Conservation (phyloP, 2,113 vertebrate genomes). For the Alouatta palliata region DNA sequence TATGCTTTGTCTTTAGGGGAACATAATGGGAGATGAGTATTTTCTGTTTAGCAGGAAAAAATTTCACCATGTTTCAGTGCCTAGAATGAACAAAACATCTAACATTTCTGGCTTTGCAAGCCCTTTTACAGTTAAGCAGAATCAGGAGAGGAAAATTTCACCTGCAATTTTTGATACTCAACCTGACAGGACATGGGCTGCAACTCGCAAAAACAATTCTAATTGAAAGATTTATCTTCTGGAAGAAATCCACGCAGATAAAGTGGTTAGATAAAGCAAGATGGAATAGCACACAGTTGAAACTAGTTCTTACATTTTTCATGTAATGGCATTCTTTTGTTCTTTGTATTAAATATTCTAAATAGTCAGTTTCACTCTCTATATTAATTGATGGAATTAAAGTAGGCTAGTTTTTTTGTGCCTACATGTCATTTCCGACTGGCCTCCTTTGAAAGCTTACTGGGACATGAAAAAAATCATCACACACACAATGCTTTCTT, state of each 20-base stretch:
- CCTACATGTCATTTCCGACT: constrained; percentile 63
- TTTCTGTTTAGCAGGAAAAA: constrained; percentile 23
- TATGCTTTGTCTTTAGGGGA: constrained; percentile 4
- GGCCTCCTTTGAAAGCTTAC: constrained; percentile 73
- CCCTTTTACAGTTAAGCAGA: constrained; percentile 68
- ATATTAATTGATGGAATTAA: constrained; percentile 79
- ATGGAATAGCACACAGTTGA: constrained; percentile 79
- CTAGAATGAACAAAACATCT: constrained; percentile 33
- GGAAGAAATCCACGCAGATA: constrained; percentile 83
- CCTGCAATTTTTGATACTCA: constrained; percentile 73
- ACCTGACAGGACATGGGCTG: constrained; percentile 58
- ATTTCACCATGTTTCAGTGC: not conserved
- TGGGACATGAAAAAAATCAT: constrained; percentile 62
- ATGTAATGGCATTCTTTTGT: constrained; percentile 79
- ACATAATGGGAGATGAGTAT: constrained; percentile 14
- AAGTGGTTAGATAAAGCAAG: constrained; percentile 83
- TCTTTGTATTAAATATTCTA: constrained; percentile 82
- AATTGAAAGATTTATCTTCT: constrained; percentile 85
- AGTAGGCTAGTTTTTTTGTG: constrained; percentile 49
- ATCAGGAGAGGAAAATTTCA: constrained; percentile 65
- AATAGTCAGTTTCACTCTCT: constrained; percentile 66
- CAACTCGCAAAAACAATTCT: constrained; percentile 67
- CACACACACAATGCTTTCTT: constrained; percentile 70
- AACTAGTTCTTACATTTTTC: constrained; percentile 79
- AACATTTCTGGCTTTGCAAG: constrained; percentile 67